Percentiles rank a stretch among this genome's conserved stretches.
Conservation (phyloP, 2,888 invertebrate genomes). For the Tridacna gigas region DNA sequence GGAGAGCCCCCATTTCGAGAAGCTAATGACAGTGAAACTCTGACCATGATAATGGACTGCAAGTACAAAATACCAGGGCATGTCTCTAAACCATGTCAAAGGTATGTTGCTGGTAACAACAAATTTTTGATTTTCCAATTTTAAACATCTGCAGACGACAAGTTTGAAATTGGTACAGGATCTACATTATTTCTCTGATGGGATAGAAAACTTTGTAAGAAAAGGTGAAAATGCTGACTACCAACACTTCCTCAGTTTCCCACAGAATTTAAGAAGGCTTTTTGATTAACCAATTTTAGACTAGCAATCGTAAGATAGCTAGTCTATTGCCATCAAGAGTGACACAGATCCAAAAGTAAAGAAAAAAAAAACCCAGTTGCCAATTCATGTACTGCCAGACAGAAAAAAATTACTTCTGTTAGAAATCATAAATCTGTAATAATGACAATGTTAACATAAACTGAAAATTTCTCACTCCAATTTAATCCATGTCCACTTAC, state of each 20-base stretch:
- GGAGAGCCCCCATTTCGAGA: conserved; percentile 99
- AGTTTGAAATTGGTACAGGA: neutral
- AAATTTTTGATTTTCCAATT: no score
- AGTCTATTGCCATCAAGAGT: no score
- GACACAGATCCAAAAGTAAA: no score
- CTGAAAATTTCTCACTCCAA: no score
- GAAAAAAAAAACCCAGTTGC: no score
- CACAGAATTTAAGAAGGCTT: neutral
- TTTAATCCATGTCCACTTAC: no score
- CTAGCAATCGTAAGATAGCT: no score
- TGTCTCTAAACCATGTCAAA: conserved; percentile 93
- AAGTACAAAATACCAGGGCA: conserved; percentile 96
- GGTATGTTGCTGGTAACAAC: conserved; percentile 86
- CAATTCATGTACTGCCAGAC: no score
- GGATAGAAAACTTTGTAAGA: neutral
- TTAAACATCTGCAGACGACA: neutral
- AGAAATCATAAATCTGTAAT: no score
- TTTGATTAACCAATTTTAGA: no score
- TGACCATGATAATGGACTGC: conserved; percentile 99
- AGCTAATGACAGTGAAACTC: conserved; percentile 99
- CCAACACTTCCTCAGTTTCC: neutral
- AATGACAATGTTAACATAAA: no score
- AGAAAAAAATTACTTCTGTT: no score
- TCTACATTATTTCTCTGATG: neutral
- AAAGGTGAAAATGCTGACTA: neutral